phyloP scores from a whole-genome alignment of 2,888 invertebrate genomes.

The Rotaria sp. region DNA sequence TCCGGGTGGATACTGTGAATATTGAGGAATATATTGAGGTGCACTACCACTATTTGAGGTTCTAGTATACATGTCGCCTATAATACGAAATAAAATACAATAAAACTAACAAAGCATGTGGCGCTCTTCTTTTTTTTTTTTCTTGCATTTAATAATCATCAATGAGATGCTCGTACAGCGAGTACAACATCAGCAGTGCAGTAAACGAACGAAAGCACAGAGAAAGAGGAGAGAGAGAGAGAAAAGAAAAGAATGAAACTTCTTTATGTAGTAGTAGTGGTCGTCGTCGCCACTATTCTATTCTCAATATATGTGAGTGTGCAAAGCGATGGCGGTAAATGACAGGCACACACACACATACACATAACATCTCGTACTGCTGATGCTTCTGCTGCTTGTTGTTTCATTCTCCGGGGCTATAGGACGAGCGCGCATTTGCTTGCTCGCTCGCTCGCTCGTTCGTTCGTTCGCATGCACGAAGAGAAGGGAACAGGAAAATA shows the following conservation, averaged over 20 bases:
- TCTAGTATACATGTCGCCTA: not conserved
- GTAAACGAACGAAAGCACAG: not conserved
- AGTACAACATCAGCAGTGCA: not conserved
- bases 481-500: slow-evolving; percentile 21
- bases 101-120: not conserved
- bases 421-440: not conserved
- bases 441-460: not conserved
- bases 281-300: slow-evolving; percentile 9
- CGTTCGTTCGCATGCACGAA: not conserved
- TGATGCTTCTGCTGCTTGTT: slow-evolving; percentile 14
- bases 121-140: not conserved
- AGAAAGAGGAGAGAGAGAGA: not conserved
- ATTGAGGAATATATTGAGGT: not conserved
- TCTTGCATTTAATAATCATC: slow-evolving; percentile 1
- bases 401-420: slow-evolving; percentile 14
- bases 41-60: not conserved
- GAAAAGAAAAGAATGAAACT: not conserved
- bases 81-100: not conserved
- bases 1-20: not conserved
- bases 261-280: not conserved
- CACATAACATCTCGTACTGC: slow-evolving; percentile 22
- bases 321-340: slow-evolving; percentile 21
- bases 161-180: not conserved
- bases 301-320: slow-evolving; percentile 18
- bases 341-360: not conserved